Conservation (phyloP, 2,113 vertebrate genomes). For the Neogobius melanostomus region DNA sequence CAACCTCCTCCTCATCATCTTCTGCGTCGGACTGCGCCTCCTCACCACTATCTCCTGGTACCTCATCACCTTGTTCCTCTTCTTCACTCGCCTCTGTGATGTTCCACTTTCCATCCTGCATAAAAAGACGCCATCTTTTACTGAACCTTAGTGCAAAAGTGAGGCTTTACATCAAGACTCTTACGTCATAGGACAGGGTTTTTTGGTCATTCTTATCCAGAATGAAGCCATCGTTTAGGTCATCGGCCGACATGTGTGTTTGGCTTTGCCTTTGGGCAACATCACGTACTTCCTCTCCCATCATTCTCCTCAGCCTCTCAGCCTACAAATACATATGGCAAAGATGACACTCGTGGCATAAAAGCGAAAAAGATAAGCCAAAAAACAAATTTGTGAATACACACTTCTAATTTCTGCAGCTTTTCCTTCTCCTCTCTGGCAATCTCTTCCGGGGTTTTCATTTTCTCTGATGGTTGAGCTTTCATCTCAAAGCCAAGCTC, state of each 20-base stretch:
- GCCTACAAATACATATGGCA: conserved; percentile 71
- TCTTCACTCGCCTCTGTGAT: conserved; percentile 52
- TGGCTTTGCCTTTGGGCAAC: conserved; percentile 56
- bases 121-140: neutral
- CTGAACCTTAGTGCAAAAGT: neutral
- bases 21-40: conserved; percentile 23
- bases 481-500: conserved; percentile 98
- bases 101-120: conserved; percentile 85
- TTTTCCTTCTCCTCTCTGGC: conserved; percentile 84
- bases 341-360: neutral
- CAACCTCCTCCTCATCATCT: conserved; percentile 28
- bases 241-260: conserved; percentile 87
- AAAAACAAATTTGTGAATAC: neutral
- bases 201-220: conserved; percentile 84
- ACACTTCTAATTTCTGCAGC: conserved; percentile 87
- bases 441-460: conserved; percentile 90
- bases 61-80: conserved; percentile 26
- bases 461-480: conserved; percentile 88
- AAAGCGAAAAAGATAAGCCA: neutral
- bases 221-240: conserved; percentile 89
- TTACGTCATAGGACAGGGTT: conserved; percentile 85
- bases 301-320: conserved; percentile 90
- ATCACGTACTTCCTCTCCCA: conserved; percentile 71
- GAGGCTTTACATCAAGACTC: neutral
- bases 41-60: conserved; percentile 13